Percentiles rank a stretch among this genome's conserved stretches.
Evolutionary conservation across 2,113 vertebrate genomes (phyloP).

Genomic region (Xenopus borealis): DNA sequence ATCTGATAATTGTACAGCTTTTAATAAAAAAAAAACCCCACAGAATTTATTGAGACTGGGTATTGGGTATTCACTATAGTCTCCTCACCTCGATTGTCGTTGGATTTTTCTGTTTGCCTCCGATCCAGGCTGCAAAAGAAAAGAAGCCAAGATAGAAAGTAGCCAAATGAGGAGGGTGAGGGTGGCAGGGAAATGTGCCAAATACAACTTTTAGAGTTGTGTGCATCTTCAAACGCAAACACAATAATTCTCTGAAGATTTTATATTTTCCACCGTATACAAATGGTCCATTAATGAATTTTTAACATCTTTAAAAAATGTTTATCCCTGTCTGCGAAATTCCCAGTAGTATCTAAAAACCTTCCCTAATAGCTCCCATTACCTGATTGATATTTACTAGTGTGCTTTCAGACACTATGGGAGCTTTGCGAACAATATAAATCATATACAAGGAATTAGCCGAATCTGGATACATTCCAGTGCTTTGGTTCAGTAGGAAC

Average conservation of each 20-base stretch:
- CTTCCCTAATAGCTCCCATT: conserved; percentile 41
- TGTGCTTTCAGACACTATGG: conserved; percentile 34
- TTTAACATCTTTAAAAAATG: conserved; percentile 35
- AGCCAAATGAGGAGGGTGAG: neutral
- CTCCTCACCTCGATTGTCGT: conserved; percentile 82
- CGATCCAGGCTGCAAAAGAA: conserved; percentile 85
- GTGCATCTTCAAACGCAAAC: conserved; percentile 22
- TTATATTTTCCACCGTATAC: conserved; percentile 10
- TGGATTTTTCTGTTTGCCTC: conserved; percentile 84
- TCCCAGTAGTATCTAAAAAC: conserved; percentile 26
- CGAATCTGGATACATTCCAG: conserved; percentile 3
- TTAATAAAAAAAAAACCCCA: too few species aligned
- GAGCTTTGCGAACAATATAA: conserved; percentile 15
- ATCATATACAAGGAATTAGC: conserved; percentile 18
- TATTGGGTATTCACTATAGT: neutral
- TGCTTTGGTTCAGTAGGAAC: neutral
- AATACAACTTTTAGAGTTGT: neutral
- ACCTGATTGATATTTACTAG: conserved; percentile 29
- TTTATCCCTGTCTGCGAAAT: conserved; percentile 27
- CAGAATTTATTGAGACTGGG: too few species aligned
- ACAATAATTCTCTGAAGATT: conserved; percentile 18
- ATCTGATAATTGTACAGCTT: too few species aligned
- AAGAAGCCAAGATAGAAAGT: conserved; percentile 9
- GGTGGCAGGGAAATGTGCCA: neutral
- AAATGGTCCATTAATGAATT: conserved; percentile 29